phyloP scores from a whole-genome alignment of 2,888 invertebrate genomes.

The Tipula vernalis region DNA sequence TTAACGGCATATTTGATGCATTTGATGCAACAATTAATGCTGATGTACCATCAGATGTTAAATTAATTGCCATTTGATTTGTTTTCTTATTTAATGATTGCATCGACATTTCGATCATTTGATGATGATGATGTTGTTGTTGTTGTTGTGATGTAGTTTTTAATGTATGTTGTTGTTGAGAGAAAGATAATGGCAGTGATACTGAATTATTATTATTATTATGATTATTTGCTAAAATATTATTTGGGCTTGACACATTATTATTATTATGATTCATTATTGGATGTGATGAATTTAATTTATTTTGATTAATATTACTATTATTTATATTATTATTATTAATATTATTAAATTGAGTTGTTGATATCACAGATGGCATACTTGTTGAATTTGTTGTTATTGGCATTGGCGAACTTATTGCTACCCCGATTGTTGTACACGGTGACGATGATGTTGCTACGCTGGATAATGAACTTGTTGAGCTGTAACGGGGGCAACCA shows the following conservation, averaged over 20 bases:
- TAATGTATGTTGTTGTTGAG: constrained; percentile 14
- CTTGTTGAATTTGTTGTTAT: constrained; percentile 34
- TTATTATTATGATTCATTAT: background rate
- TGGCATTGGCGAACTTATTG: constrained; percentile 24
- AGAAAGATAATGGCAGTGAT: constrained; percentile 26
- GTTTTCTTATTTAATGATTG: background rate
- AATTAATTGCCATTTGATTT: constrained; percentile 12
- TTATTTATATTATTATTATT: constrained; percentile 1
- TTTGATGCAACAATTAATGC: constrained; percentile 11
- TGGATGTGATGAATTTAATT: background rate
- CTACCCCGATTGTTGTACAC: constrained; percentile 16
- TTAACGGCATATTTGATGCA: constrained; percentile 14
- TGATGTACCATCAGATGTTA: constrained; percentile 12
- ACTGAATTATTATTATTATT: constrained; percentile 17
- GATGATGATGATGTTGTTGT: constrained; percentile 15
- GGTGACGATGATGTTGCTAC: constrained; percentile 39
- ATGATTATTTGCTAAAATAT: background rate
- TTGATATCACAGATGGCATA: constrained; percentile 33
- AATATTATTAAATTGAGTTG: constrained; percentile 18
- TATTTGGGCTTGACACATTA: background rate
- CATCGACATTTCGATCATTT: background rate
- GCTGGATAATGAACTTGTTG: constrained; percentile 39
- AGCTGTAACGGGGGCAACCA: constrained; percentile 33
- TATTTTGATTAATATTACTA: constrained; percentile 6
- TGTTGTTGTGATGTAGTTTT: background rate